Conservation (phyloP, 1,140 invertebrate species). For the Drosophila kanapiae region DNA sequence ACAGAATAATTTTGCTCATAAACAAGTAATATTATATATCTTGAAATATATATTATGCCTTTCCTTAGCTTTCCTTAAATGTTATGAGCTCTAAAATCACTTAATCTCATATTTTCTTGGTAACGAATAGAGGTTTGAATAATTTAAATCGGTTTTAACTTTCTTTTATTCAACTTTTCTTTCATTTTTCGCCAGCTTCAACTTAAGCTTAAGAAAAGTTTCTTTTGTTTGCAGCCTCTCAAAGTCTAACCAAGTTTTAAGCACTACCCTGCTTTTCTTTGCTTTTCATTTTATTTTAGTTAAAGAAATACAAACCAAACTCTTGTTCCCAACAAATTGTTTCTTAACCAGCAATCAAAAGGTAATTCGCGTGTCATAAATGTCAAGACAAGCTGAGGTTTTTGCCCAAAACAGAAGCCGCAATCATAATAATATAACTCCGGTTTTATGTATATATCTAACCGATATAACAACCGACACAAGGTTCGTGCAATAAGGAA, state of each 20-base stretch:
- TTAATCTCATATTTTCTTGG: neutral
- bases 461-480: conserved; percentile 24
- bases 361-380: conserved; percentile 42
- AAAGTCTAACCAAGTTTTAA: conserved; percentile 17
- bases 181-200: conserved; percentile 1
- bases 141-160: conserved; percentile 1
- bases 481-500: conserved; percentile 57
- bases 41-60: neutral
- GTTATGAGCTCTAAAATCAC: neutral
- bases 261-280: neutral
- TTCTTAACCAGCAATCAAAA: conserved; percentile 23
- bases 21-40: neutral
- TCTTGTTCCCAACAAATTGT: conserved; percentile 5
- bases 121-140: neutral
- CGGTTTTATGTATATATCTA: conserved; percentile 35
- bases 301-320: conserved; percentile 3
- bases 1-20: neutral
- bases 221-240: neutral
- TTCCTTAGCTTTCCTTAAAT: too few relatives aligned
- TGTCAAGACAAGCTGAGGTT: conserved; percentile 14
- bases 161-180: conserved; percentile 6
- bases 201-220: neutral
- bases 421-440: conserved; percentile 40
- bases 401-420: conserved; percentile 15
- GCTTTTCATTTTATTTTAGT: neutral